A percentile compares a stretch with the other conserved stretches of the same genome.
phyloP scores from a whole-genome alignment of 2,113 vertebrate species.

The Lates calcarifer region DNA sequence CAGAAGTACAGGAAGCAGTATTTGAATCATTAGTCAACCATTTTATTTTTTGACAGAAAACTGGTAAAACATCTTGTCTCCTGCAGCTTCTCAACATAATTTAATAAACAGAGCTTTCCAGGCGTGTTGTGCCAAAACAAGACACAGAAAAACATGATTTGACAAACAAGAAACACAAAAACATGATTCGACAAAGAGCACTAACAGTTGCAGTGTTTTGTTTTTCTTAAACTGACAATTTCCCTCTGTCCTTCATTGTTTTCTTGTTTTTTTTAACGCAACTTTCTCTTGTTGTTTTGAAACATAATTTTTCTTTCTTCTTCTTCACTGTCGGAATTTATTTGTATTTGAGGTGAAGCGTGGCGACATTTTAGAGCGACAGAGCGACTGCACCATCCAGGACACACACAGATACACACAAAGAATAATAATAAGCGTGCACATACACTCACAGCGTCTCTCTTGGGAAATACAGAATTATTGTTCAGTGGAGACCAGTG shows the following conservation, averaged over 20 bases:
- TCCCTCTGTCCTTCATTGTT: background rate
- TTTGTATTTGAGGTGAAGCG: background rate
- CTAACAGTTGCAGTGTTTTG: background rate
- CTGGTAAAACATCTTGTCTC: background rate
- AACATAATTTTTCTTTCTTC: background rate
- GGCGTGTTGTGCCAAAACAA: background rate
- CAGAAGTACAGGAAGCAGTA: no score
- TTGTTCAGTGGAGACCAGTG: background rate
- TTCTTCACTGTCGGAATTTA: background rate
- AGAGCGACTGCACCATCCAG: background rate
- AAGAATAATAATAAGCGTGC: no score
- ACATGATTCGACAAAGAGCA: background rate
- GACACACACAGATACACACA: no score
- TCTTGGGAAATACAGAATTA: background rate
- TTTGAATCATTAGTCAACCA: no score
- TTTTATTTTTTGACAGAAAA: background rate
- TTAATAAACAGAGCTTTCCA: background rate
- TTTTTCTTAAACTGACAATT: background rate
- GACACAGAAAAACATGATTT: background rate
- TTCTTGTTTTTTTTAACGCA: background rate
- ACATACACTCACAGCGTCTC: no score
- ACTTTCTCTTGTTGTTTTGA: background rate
- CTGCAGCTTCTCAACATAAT: background rate
- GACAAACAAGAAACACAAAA: background rate
- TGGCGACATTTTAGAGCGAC: background rate